A percentile compares a stretch with the other conserved stretches of the same genome.
Evolutionary conservation across 2,888 invertebrate species (phyloP).

Genomic region (Aromia moschata): DNA sequence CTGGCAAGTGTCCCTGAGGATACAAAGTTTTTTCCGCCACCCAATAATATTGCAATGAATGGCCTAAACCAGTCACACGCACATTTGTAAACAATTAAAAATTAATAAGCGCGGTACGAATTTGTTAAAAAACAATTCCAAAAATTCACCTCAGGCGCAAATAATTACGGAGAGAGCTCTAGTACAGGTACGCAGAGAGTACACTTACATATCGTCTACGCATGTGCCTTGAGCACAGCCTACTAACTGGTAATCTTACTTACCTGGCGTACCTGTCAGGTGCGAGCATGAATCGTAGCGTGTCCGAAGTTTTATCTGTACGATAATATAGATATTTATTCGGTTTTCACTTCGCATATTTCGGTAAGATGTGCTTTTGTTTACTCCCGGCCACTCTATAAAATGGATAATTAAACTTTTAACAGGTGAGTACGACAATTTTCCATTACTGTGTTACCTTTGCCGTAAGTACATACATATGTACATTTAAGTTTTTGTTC

Average conservation of each 20-base stretch:
- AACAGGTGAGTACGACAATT: slow-evolving; percentile 36
- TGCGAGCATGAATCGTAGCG: slow-evolving; percentile 40
- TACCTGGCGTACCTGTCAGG: slow-evolving; percentile 51
- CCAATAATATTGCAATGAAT: no score
- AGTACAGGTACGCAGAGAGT: slow-evolving; percentile 22
- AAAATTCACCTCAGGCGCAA: slow-evolving; percentile 20
- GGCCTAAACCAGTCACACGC: no score
- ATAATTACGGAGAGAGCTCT: slow-evolving; percentile 32
- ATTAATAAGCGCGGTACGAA: no score
- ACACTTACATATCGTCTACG: slow-evolving; percentile 44
- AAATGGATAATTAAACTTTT: slow-evolving; percentile 38
- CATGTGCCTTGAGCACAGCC: slow-evolving; percentile 45
- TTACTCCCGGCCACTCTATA: slow-evolving; percentile 25
- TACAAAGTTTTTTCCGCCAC: no score
- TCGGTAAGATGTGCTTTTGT: slow-evolving; percentile 38
- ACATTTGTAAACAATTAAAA: no score
- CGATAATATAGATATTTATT: slow-evolving; percentile 23
- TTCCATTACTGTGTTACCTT: slow-evolving; percentile 18
- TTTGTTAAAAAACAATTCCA: slow-evolving; percentile 9
- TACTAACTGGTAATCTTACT: slow-evolving; percentile 40
- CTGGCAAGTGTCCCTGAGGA: no score
- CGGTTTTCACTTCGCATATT: slow-evolving; percentile 22
- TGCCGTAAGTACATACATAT: slow-evolving; percentile 23
- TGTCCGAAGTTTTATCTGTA: slow-evolving; percentile 36
- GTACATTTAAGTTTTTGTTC: slow-evolving; percentile 49